Percentiles rank a stretch among this genome's conserved stretches.
Conservation (phyloP, 2,113 vertebrate genomes). For the Proteles cristata region DNA sequence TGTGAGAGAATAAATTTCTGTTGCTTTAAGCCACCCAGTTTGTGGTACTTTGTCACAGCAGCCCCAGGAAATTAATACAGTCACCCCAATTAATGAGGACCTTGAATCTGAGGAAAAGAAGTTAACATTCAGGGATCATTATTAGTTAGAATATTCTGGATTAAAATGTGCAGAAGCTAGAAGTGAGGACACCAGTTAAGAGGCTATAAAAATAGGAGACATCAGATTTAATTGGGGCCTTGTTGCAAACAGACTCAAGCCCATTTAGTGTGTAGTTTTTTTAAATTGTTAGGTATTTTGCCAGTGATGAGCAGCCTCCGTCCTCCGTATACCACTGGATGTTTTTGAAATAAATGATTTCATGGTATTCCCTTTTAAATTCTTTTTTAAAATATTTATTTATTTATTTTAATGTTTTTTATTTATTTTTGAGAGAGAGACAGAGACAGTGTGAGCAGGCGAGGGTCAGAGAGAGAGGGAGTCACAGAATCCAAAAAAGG, state of each 20-base stretch:
- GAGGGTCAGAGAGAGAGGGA: too few relatives aligned
- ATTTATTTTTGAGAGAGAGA: too few relatives aligned
- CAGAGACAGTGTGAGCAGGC: too few relatives aligned
- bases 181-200: neutral
- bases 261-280: neutral
- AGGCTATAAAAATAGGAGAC: neutral
- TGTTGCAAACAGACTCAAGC: slow-evolving; percentile 10
- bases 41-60: neutral
- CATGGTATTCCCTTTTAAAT: neutral
- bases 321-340: neutral
- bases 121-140: slow-evolving; percentile 30
- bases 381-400: neutral
- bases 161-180: slow-evolving; percentile 9
- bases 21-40: neutral
- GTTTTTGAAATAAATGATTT: neutral
- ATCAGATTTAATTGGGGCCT: neutral
- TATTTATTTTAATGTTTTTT: too few relatives aligned
- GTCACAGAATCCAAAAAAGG: too few relatives aligned
- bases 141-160: neutral
- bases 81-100: neutral
- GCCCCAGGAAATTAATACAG: neutral
- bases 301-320: neutral
- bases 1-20: neutral
- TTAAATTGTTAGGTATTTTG: neutral
- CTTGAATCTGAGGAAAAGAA: neutral